Conservation (phyloP, 1,140 invertebrate species). For the Apis laboriosa region DNA sequence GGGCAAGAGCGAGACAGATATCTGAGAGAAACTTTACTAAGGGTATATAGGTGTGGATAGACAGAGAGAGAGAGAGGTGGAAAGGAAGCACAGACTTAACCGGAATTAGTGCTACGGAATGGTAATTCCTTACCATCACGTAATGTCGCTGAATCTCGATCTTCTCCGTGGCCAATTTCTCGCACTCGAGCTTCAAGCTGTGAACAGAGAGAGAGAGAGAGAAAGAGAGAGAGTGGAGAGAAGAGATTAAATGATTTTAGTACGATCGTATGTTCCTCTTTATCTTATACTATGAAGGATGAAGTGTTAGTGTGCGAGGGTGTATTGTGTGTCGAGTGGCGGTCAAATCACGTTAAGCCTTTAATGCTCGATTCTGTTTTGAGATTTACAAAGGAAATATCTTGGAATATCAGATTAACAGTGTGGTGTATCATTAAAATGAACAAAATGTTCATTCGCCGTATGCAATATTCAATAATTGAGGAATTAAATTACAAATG, state of each 20-base stretch:
- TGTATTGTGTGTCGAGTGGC: neutral
- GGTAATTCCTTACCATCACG: constrained; percentile 93
- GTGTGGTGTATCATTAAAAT: no score
- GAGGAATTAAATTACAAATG: no score
- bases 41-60: no score
- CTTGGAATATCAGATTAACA: no score
- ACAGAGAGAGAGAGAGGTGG: constrained; percentile 45
- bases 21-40: no score
- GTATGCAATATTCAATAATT: no score
- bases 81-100: constrained; percentile 38
- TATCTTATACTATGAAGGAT: neutral
- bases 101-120: constrained; percentile 63
- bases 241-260: constrained; percentile 15
- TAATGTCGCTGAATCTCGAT: constrained; percentile 99
- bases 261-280: neutral
- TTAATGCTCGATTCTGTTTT: no score
- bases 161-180: constrained; percentile 98
- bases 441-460: no score
- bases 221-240: neutral
- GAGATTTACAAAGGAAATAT: no score
- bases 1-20: no score
- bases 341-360: neutral
- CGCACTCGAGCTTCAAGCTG: constrained; percentile 95
- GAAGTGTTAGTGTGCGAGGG: neutral
- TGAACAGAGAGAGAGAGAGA: constrained; percentile 54